phyloP scores from a whole-genome alignment of 2,113 vertebrate species.

The Caretta caretta region DNA sequence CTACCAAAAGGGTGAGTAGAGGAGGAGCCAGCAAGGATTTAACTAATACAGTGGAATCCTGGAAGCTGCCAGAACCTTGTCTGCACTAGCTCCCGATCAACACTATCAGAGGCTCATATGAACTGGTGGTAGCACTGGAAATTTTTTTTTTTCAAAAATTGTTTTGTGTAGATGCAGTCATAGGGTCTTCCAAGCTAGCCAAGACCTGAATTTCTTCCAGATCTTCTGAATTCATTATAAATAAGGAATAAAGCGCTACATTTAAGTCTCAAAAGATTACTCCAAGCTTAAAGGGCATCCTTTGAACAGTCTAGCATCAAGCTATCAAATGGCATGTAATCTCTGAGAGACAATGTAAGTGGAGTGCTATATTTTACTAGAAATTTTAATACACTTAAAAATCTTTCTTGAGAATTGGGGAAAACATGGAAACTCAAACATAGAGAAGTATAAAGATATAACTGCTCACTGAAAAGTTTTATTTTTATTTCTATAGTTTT shows the following conservation, averaged over 20 bases:
- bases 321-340: neutral
- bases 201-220: neutral
- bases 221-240: neutral
- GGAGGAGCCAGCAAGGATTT: neutral
- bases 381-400: neutral
- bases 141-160: neutral
- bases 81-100: neutral
- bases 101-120: neutral
- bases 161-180: neutral
- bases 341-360: neutral
- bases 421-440: neutral
- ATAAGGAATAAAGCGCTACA: neutral
- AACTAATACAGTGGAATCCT: neutral
- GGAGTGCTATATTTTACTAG: neutral
- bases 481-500: neutral
- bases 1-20: neutral
- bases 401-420: neutral
- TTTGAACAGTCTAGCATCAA: neutral
- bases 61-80: fast-evolving
- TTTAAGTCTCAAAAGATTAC: neutral
- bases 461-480: neutral
- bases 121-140: neutral
- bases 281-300: neutral
- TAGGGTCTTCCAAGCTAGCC: neutral
- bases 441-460: neutral